Conservation (phyloP, 2,797 vertebrate genomes). For the Anguilla anguilla region DNA sequence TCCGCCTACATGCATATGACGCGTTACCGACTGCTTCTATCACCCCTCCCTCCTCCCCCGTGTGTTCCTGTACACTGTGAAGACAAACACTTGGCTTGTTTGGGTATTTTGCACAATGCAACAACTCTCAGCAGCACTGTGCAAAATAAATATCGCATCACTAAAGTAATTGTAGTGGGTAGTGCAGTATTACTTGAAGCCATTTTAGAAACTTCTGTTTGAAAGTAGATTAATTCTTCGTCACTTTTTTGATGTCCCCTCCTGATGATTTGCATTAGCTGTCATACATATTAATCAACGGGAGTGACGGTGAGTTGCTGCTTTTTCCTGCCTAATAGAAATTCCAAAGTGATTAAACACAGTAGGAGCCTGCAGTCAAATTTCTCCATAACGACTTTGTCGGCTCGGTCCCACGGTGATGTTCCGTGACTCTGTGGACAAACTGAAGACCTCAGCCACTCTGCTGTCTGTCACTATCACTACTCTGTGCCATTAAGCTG, state of each 20-base stretch:
- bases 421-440: slow-evolving; percentile 22
- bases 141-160: not conserved
- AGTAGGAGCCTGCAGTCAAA: slow-evolving; percentile 29
- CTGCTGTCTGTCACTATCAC: slow-evolving; percentile 3
- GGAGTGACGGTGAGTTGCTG: not conserved
- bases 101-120: not conserved
- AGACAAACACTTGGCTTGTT: not conserved
- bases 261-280: slow-evolving; percentile 7
- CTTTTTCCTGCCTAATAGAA: slow-evolving; percentile 23
- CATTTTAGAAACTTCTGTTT: not conserved
- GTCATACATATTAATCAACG: slow-evolving; percentile 15
- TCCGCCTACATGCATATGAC: no score
- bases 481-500: not conserved
- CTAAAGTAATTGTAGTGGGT: not conserved
- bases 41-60: no score
- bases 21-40: no score
- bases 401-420: slow-evolving; percentile 24
- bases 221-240: slow-evolving; percentile 4
- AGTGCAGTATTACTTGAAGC: not conserved
- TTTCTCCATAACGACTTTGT: slow-evolving; percentile 32
- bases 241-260: slow-evolving; percentile 2
- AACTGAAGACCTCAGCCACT: slow-evolving; percentile 7
- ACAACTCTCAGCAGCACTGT: not conserved
- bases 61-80: not conserved
- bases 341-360: slow-evolving; percentile 34